phyloP scores from a whole-genome alignment of 2,113 vertebrate species.

The Phocoena phocoena region DNA sequence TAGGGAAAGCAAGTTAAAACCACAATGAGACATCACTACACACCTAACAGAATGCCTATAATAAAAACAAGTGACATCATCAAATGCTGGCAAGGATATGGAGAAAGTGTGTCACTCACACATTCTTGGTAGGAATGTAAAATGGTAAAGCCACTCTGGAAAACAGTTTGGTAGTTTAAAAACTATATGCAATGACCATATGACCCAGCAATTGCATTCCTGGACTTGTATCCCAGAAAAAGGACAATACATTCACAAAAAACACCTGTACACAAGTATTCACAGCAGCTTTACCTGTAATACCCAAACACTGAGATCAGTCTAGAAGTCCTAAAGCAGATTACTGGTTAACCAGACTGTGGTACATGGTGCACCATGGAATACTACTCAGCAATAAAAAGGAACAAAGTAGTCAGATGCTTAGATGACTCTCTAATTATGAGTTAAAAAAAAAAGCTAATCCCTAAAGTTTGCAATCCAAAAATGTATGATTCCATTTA shows the following conservation, averaged over 20 bases:
- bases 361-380: not conserved
- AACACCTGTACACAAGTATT: not conserved
- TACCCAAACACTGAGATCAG: not conserved
- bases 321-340: not conserved
- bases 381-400: not conserved
- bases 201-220: not conserved
- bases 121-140: not conserved
- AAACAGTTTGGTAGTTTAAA: not conserved
- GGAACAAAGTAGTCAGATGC: not conserved
- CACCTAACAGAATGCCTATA: not conserved
- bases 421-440: not conserved
- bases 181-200: not conserved
- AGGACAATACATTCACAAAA: not conserved
- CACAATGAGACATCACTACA: not conserved
- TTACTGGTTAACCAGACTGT: not conserved
- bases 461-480: not conserved
- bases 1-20: not conserved
- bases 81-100: not conserved
- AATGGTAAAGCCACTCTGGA: not conserved
- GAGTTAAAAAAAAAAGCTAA: not conserved
- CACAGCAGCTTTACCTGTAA: not conserved
- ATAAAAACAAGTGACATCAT: not conserved
- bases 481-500: not conserved
- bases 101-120: not conserved
- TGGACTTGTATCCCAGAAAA: not conserved